Evolutionary conservation across 2,888 invertebrate genomes (phyloP).

Genomic region (Meghimatium bilineatum): DNA sequence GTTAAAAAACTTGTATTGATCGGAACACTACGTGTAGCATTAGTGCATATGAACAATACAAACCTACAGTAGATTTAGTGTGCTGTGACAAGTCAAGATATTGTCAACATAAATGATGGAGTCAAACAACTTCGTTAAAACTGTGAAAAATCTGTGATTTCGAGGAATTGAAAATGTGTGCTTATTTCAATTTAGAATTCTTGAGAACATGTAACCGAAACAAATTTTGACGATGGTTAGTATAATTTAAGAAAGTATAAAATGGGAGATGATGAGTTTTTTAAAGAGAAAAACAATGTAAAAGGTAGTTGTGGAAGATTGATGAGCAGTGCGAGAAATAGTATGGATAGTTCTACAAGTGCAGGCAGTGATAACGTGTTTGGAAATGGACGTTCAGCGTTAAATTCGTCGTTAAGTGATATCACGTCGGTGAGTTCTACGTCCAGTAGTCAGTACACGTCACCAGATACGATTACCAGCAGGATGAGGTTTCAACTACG

Average conservation of each 20-base stretch:
- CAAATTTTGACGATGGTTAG: neutral
- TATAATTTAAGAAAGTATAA: neutral
- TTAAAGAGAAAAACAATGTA: neutral
- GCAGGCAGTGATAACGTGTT: neutral
- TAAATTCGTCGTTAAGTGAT: neutral
- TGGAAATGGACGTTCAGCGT: neutral
- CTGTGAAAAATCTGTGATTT: neutral
- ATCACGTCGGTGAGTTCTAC: neutral
- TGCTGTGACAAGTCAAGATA: neutral
- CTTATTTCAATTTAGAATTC: neutral
- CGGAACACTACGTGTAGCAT: neutral
- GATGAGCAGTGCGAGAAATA: neutral
- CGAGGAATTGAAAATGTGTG: neutral
- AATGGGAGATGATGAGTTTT: neutral
- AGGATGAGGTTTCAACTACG: constrained; percentile 24
- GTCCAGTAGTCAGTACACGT: neutral
- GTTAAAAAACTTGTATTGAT: neutral
- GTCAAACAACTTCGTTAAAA: neutral
- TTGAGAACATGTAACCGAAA: neutral
- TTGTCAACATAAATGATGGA: neutral
- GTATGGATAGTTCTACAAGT: neutral
- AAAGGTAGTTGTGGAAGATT: neutral
- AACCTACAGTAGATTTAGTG: neutral
- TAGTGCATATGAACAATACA: neutral
- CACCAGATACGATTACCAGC: constrained; percentile 18